Base-by-base conservation (phyloP, 2,888 invertebrate genomes). In the Calephelis perditalis region DNA sequence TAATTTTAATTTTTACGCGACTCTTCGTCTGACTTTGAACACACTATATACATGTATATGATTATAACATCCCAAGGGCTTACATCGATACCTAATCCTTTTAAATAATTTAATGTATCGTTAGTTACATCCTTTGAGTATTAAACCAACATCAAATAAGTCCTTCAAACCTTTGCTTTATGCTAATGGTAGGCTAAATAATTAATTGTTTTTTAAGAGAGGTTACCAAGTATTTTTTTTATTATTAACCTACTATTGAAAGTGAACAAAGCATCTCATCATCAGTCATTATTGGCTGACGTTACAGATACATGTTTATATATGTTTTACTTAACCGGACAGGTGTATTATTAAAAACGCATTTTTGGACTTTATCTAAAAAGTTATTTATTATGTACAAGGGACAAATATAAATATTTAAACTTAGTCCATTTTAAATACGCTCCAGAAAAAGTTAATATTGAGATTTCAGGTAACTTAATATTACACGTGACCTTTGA, bases 321-420 rank as follows among this genome's bases (percentile, higher is more conserved):
- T 35, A 12, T 63, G 66, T 15, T 73, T 70, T 0, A 69, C 70
- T n/a, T 73, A 71, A 0, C 70, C 70, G 0, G 61, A 44, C 11
- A 68, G 40, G 55, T 63, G 35, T 0, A 61, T 61, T 10, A 68
- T 71, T 5, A 71, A 49, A 46, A 68, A 72, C 0, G 70, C 5
- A 15, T 11, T 46, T 56, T 12, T 54, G 47, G 4, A 49, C 47
- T 9, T 49, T 15, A 49, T 49, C 12, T 9, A 12, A 4, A 15
- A 8, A 49, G 7, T 12, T 12, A 6, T 15, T 49, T 49, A 4
- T 7, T 49, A 15, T 49, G 15, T 15, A 49, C 15, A 8, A 47
- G 9, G 8, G 47, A 47, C 3, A 15, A 8, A 9, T 47, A 49
- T 15, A 49, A 9, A 49, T 49, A 12, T 49, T 9, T 7, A 49